Evolutionary conservation across 2,113 vertebrate species (phyloP), one percentile per base, ranked within the genome.

Genomic region (Salvator merianae): DNA sequence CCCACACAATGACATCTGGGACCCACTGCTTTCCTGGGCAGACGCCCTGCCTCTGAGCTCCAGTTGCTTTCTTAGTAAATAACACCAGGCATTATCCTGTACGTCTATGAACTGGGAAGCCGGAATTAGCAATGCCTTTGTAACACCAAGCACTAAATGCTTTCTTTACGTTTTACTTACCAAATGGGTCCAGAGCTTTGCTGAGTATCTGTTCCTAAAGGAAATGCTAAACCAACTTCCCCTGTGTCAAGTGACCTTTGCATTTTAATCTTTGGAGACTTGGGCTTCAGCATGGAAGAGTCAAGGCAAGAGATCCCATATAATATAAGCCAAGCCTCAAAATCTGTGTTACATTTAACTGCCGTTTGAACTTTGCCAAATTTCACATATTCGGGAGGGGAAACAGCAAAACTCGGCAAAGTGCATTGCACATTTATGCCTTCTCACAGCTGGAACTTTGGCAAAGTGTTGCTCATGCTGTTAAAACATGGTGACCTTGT

Each of bases 361-460:
- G 0, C 14, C 9, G 10, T 53, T 1, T 4, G 65, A 86, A 28
- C 14, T 73, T 76, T 26, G 7, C 0, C 12, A 22, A 4, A 30
- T 81, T 75, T 13, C 75, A 63, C 36, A 9, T 77, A 81, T 40
- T 3, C 82, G 74, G 36, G 65, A 91, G 63, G 47, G 18, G 71
- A 73, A 2, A 18, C 30, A 65, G 55, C 8, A 89, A 83, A 86
- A 4, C 80, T 30, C 77, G 91, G 84, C 79, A 7, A 30, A 2
- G 30, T 12, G 40, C 5, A 7, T 7, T 91, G 95, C 90, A 95
- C 87, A 93, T 75, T 66, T 90, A 94, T 96, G 94, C 97, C 97
- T 96, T 94, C 95, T 92, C 96, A 92, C 98, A 98, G 98, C 97
- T 98, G 98, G 97, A 94, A 70, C 93, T 92, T 97, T 98, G 97